Evolutionary conservation across 2,888 invertebrate genomes (phyloP).

Genomic region (Drosophila borealis): DNA sequence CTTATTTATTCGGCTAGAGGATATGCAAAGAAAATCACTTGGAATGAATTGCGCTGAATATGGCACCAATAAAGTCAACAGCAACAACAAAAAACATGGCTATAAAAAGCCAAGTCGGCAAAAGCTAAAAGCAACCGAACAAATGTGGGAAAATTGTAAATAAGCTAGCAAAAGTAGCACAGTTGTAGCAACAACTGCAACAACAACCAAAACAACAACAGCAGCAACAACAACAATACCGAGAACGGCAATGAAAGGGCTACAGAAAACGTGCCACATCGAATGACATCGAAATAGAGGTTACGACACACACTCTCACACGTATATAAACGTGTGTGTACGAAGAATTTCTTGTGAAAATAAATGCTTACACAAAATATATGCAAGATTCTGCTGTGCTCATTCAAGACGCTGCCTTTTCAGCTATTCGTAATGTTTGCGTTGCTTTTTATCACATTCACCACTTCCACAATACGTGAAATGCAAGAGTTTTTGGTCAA

Average conservation of each 20-base stretch:
- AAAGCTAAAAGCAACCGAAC: slow-evolving; percentile 41
- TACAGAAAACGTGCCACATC: slow-evolving; percentile 38
- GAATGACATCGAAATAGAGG: slow-evolving; percentile 42
- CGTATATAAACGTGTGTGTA: slow-evolving; percentile 4
- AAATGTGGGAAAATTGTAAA: slow-evolving; percentile 68
- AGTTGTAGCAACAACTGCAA: slow-evolving; percentile 36
- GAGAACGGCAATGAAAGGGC: slow-evolving; percentile 6
- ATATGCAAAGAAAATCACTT: slow-evolving; percentile 19
- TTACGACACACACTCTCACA: slow-evolving; percentile 45
- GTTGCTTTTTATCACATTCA: slow-evolving; percentile 23
- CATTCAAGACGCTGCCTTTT: slow-evolving; percentile 13
- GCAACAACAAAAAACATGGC: slow-evolving; percentile 30
- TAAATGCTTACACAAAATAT: slow-evolving; percentile 38
- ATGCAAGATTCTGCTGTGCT: slow-evolving; percentile 18
- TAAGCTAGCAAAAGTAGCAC: slow-evolving; percentile 62
- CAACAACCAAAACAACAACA: slow-evolving; percentile 8
- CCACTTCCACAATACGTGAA: slow-evolving; percentile 7
- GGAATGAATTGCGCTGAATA: slow-evolving; percentile 46
- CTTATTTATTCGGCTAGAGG: neutral
- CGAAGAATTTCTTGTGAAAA: slow-evolving; percentile 42
- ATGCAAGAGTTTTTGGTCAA: slow-evolving; percentile 10
- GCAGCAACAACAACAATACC: slow-evolving; percentile 2
- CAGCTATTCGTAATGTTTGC: slow-evolving; percentile 3
- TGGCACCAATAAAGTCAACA: slow-evolving; percentile 59
- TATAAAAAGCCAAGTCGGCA: slow-evolving; percentile 41